phyloP scores from a whole-genome alignment of 2,797 vertebrate genomes.

The Paedocypris micromegethes region DNA sequence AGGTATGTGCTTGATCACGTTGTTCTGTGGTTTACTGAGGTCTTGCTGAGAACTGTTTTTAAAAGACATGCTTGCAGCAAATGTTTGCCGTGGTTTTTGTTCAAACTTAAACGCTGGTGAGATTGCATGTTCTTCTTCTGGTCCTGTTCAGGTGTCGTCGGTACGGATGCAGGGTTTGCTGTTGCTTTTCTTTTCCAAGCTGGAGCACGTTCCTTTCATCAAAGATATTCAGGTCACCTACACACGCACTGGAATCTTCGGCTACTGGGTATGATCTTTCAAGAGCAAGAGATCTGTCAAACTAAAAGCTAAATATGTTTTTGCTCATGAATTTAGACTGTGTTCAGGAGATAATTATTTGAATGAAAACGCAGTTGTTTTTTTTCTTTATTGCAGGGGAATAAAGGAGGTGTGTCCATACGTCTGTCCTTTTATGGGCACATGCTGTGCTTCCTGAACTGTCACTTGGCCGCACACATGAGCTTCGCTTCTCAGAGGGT shows the following conservation, averaged over 20 bases:
- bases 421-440: slow-evolving; percentile 86
- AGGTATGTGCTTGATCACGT: slow-evolving; percentile 56
- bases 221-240: slow-evolving; percentile 78
- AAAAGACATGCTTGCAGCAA: too few relatives aligned
- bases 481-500: slow-evolving; percentile 79
- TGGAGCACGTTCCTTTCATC: slow-evolving; percentile 83
- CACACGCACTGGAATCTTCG: slow-evolving; percentile 87
- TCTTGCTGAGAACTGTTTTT: too few relatives aligned
- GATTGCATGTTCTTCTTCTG: not conserved
- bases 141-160: slow-evolving; percentile 73
- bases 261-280: slow-evolving; percentile 83
- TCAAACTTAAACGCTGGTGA: too few relatives aligned
- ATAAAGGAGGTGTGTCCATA: slow-evolving; percentile 87
- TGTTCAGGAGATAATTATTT: not conserved
- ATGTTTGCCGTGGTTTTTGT: too few relatives aligned
- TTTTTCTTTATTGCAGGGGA: slow-evolving; percentile 72
- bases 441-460: slow-evolving; percentile 88
- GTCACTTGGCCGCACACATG: slow-evolving; percentile 89
- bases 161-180: slow-evolving; percentile 93
- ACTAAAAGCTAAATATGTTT: not conserved
- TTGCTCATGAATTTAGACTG: not conserved
- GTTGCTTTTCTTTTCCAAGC: slow-evolving; percentile 81
- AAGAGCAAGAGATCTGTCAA: not conserved
- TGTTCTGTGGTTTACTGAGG: too few relatives aligned
- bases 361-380: not conserved